Conservation (phyloP, 2,888 invertebrate genomes). For the Rhimphoctona megacephalus region DNA sequence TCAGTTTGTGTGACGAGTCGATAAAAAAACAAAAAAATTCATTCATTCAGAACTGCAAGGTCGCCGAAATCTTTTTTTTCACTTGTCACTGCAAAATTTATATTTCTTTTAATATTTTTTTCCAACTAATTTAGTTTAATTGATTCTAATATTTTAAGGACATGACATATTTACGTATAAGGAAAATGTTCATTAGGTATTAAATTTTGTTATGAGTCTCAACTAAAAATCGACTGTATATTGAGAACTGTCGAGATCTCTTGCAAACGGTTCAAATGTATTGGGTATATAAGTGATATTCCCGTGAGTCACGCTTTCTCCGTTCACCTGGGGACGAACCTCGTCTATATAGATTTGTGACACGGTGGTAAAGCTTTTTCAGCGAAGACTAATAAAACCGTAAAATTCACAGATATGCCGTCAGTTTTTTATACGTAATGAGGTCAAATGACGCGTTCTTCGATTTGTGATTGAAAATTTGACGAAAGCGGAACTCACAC, state of each 20-base stretch:
- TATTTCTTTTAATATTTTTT: background rate
- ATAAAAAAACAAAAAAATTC: background rate
- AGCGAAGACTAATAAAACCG: background rate
- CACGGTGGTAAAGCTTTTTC: conserved; percentile 33
- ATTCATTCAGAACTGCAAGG: background rate
- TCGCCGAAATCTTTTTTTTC: background rate
- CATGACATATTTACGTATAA: background rate
- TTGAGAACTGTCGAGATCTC: background rate
- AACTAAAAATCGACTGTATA: background rate
- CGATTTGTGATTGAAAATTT: background rate
- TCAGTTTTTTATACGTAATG: background rate
- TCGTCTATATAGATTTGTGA: background rate
- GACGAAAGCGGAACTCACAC: background rate
- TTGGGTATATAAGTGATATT: background rate
- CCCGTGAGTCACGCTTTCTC: conserved; percentile 62
- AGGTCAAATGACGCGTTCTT: background rate
- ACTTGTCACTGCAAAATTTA: background rate
- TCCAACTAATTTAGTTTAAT: background rate
- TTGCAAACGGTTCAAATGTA: background rate
- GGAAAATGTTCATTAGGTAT: background rate
- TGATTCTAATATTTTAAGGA: background rate
- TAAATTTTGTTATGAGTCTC: background rate
- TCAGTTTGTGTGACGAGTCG: background rate
- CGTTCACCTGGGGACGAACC: conserved; percentile 35
- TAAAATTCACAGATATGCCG: background rate